A percentile compares a stretch with the other conserved stretches of the same genome.
Conservation (phyloP, 2,797 vertebrate species). For the Ctenopoma multispine region DNA sequence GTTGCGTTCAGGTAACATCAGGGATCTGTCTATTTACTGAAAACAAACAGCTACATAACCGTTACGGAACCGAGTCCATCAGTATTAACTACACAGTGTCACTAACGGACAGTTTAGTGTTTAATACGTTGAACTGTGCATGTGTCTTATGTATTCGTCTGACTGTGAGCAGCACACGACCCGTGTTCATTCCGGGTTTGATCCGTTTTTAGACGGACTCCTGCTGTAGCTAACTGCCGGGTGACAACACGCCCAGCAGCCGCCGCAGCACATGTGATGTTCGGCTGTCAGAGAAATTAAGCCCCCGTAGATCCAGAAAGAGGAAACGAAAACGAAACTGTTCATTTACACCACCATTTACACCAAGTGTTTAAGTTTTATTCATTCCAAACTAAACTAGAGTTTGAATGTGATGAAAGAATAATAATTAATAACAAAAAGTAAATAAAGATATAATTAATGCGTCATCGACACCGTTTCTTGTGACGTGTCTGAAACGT, state of each 20-base stretch:
- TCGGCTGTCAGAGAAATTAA: neutral
- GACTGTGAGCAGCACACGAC: neutral
- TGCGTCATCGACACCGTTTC: no score
- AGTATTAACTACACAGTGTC: rapidly evolving
- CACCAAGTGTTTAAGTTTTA: no score
- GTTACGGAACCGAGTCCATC: rapidly evolving
- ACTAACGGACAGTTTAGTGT: rapidly evolving
- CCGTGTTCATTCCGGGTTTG: neutral
- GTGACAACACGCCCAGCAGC: constrained; percentile 3
- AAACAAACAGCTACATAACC: no score
- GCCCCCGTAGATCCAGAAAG: neutral
- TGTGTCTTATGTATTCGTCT: rapidly evolving
- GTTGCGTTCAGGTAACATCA: constrained; percentile 4
- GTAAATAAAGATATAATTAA: no score
- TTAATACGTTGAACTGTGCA: rapidly evolving
- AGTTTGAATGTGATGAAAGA: no score
- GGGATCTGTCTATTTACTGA: constrained; percentile 25
- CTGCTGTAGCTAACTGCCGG: neutral
- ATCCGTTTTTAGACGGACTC: constrained; percentile 22
- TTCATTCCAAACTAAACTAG: no score
- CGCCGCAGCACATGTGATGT: neutral
- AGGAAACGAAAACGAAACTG: neutral
- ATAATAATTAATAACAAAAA: no score
- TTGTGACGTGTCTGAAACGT: no score
- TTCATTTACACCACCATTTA: neutral